Conservation (phyloP, 2,113 vertebrate genomes). For the Mesocricetus auratus region DNA sequence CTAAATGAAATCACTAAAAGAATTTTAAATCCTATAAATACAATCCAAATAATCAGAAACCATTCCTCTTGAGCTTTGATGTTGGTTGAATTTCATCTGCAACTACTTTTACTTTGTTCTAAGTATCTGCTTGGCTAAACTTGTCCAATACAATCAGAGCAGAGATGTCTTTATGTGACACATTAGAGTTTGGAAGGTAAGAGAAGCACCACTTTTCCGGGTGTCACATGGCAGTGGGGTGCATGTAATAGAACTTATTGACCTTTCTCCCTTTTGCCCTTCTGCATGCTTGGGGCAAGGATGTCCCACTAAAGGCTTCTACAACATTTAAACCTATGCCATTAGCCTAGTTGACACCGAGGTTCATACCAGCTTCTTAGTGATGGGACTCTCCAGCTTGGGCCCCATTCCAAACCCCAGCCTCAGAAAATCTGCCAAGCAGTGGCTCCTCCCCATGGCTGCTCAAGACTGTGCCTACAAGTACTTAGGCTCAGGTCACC, state of each 20-base stretch:
- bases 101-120: not conserved
- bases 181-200: not conserved
- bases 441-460: too few species aligned
- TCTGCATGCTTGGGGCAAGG: not conserved
- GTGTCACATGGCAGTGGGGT: not conserved
- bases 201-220: not conserved
- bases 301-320: not conserved
- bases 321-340: not conserved
- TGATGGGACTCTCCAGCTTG: too few species aligned
- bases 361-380: not conserved
- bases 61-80: not conserved
- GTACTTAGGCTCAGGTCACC: too few species aligned
- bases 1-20: not conserved
- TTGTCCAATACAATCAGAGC: not conserved
- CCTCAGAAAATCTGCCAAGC: too few species aligned
- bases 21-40: not conserved
- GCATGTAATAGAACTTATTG: not conserved
- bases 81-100: conserved; percentile 24
- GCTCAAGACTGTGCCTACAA: too few species aligned
- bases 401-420: too few species aligned
- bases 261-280: not conserved
- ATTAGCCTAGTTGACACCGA: not conserved
- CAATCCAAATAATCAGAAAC: conserved; percentile 7
- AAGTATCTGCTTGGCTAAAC: not conserved
- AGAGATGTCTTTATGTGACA: not conserved